These are phyloP conservation scores for Phymastichus coffea DNA, from an alignment of 1,140 invertebrate genomes.

Conservation along the genomic window DNA sequence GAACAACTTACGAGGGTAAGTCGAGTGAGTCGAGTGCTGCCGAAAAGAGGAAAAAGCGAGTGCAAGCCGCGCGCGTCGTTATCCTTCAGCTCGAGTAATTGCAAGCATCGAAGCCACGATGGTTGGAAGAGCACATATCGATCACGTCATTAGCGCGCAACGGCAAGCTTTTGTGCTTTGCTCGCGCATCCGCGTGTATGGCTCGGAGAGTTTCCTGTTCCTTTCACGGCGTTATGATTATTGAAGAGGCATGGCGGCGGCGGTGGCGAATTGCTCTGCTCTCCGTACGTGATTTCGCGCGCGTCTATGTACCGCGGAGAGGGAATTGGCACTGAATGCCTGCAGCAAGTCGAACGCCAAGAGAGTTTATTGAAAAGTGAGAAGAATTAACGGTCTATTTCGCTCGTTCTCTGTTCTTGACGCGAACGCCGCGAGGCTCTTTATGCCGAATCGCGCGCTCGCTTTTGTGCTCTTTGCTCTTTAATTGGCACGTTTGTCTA, in stretches of 20 bases:
- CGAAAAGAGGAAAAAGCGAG: no score
- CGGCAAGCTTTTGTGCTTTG: background rate
- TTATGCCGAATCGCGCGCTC: no score
- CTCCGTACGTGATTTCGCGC: no score
- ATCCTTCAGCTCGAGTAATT: no score
- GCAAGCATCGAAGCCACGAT: no score
- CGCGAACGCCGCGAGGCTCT: no score
- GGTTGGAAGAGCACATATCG: no score
- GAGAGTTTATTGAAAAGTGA: background rate
- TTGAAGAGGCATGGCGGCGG: background rate
- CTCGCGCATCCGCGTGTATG: background rate
- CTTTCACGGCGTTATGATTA: constrained; percentile 9
- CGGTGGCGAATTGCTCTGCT: no score
- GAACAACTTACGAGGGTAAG: no score
- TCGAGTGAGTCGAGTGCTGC: no score
- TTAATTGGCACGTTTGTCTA: constrained; percentile 12
- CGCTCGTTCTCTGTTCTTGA: constrained; percentile 12
- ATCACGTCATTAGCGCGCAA: constrained; percentile 3
- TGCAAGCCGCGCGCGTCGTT: no score
- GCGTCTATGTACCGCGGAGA: no score
- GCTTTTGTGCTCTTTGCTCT: background rate
- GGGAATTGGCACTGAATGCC: background rate
- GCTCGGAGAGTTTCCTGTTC: background rate
- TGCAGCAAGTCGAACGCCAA: background rate
- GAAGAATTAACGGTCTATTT: constrained; percentile 19